Evolutionary conservation across 2,113 vertebrate genomes (phyloP).

Genomic region (Marmota flaviventris): DNA sequence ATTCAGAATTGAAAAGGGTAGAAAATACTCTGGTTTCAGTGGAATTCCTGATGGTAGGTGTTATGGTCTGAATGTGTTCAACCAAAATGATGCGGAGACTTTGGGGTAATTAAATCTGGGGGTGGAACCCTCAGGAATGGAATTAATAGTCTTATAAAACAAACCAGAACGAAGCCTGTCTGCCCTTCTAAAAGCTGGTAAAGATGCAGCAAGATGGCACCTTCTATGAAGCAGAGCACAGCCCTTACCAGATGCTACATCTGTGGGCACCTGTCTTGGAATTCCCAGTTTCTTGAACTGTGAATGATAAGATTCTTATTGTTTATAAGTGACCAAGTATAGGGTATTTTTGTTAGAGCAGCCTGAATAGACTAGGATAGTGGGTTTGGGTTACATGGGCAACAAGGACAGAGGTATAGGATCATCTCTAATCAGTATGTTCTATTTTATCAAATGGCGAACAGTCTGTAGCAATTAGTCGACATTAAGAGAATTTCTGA

Average conservation of each 20-base stretch:
- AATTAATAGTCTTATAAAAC: neutral
- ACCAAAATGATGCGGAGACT: neutral
- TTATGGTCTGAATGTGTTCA: neutral
- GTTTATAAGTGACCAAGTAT: neutral
- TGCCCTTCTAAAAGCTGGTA: neutral
- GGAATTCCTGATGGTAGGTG: neutral
- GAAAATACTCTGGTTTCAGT: constrained; percentile 29
- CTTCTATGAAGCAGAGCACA: neutral
- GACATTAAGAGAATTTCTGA: neutral
- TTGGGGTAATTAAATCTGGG: neutral
- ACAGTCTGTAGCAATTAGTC: neutral
- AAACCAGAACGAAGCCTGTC: neutral
- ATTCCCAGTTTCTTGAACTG: neutral
- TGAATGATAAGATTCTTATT: neutral
- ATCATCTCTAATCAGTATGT: neutral
- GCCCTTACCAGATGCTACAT: neutral
- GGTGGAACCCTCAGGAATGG: neutral
- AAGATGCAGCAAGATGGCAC: neutral
- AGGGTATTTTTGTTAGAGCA: neutral
- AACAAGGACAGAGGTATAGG: neutral
- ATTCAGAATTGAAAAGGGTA: neutral
- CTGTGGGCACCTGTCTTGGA: neutral
- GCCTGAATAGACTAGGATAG: neutral
- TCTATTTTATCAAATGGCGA: neutral
- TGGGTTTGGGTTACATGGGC: neutral